These are phyloP conservation scores for Eupithecia tripunctaria DNA, from an alignment of 2,888 invertebrate species.

Conservation along the genomic window DNA sequence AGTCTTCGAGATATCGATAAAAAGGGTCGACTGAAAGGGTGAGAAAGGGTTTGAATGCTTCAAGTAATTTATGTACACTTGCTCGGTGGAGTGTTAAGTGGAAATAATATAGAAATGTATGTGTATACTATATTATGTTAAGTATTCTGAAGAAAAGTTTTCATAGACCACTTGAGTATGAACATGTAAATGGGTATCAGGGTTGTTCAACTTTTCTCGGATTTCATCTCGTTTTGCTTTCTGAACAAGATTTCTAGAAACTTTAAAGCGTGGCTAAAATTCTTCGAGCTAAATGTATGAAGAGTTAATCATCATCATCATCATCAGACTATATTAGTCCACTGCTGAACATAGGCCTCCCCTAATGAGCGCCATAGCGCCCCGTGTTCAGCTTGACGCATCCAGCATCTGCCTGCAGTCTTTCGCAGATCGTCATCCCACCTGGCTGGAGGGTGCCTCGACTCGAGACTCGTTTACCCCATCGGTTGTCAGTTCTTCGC, in stretches of 20 bases:
- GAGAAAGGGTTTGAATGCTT: conserved; percentile 25
- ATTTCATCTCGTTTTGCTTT: background rate
- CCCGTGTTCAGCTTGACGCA: no score
- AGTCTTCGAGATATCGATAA: conserved; percentile 24
- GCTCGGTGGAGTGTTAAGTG: conserved; percentile 12
- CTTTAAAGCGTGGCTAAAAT: background rate
- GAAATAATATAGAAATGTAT: conserved; percentile 16
- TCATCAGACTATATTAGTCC: no score
- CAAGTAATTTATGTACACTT: conserved; percentile 32
- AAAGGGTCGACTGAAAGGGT: conserved; percentile 32
- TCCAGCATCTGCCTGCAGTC: no score
- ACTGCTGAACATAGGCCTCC: no score
- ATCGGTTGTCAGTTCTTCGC: no score
- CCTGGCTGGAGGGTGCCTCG: no score
- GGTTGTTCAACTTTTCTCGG: background rate
- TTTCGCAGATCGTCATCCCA: no score
- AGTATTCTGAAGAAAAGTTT: background rate
- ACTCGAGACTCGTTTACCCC: no score
- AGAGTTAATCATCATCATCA: no score
- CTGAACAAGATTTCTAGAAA: background rate
- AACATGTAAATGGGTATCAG: background rate
- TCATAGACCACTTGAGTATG: background rate
- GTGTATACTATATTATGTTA: background rate
- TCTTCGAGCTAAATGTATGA: background rate
- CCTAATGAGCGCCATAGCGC: no score